Conservation (phyloP, 2,113 vertebrate species). For the Prionailurus viverrinus region DNA sequence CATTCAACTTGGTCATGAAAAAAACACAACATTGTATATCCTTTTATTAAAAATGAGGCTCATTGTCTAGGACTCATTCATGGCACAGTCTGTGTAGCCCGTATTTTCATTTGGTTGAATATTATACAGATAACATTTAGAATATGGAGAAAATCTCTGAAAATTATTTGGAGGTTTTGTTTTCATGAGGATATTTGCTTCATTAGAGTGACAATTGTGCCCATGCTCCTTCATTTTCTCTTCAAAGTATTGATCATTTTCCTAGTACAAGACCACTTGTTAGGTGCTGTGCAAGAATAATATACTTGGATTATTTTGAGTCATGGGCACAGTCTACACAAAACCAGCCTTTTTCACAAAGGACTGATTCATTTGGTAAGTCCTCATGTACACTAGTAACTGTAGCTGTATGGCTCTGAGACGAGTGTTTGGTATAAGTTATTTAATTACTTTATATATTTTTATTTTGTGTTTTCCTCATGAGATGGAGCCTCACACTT, state of each 20-base stretch:
- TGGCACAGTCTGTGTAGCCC: neutral
- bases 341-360: neutral
- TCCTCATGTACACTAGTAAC: neutral
- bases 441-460: neutral
- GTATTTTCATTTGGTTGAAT: conserved; percentile 3
- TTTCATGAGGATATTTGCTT: neutral
- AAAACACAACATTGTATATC: neutral
- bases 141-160: neutral
- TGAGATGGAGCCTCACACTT: neutral
- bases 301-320: neutral
- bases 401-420: neutral
- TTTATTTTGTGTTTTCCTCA: neutral
- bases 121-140: neutral
- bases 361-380: neutral
- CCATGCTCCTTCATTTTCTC: neutral
- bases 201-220: neutral
- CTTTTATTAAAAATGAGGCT: conserved; percentile 23
- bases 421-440: neutral
- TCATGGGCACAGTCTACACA: neutral
- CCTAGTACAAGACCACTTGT: neutral
- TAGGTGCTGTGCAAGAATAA: neutral
- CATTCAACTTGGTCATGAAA: neutral
- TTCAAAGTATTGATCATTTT: neutral
- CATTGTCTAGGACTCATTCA: neutral
- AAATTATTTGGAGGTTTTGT: conserved; percentile 15